Base-by-base conservation (phyloP, 1,140 invertebrate genomes). In the Pteromalus puparum region DNA sequence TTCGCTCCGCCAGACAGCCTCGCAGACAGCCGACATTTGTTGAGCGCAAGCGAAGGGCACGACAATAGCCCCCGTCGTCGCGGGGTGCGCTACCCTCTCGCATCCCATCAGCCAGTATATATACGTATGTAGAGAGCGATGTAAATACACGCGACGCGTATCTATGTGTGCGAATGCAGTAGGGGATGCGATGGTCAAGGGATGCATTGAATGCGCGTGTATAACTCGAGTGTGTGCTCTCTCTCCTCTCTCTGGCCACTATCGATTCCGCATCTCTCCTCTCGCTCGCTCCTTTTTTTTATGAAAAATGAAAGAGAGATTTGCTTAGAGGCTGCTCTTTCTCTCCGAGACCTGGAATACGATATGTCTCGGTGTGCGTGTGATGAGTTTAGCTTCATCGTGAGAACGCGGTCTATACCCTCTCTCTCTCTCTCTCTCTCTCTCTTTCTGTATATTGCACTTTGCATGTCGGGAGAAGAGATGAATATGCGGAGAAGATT, bases 251-350 rank as follows among this genome's bases (percentile, higher is more conserved):
- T 18, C 1, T 15, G 21, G 15, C 53, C 18, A 61, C 53, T 61
- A 18, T 61, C 53, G 53, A 61, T 61, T 61, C 53, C 21, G 18
- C 18, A 7, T 61, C 53, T 61, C 53, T 61, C 18, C 21, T 61
- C 53, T 61, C 53, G 15, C 53, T 61, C 53, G 15, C 53, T 61
- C 53, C 18, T n/a, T 61, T 61, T 61, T 30, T 61, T 61, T 61
- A 61, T 61, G 53, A 61, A 61, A 61, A 61, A 18, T n/a, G 53
- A 61, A 61, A 61, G 53, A 61, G 53, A 61, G 53, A 61, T 61
- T 61, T 21, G 53, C 53, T 61, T 61, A n/a, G 30, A 34, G 53
- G 21, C 53, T 61, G 7, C n/a, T 61, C 18, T n/a, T 53, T 53
- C 18, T 53, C 48, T 53, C 13, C 10, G 48, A 53, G 12, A 18